phyloP scores from a whole-genome alignment of 2,113 vertebrate genomes.

The Laticauda laticaudata region DNA sequence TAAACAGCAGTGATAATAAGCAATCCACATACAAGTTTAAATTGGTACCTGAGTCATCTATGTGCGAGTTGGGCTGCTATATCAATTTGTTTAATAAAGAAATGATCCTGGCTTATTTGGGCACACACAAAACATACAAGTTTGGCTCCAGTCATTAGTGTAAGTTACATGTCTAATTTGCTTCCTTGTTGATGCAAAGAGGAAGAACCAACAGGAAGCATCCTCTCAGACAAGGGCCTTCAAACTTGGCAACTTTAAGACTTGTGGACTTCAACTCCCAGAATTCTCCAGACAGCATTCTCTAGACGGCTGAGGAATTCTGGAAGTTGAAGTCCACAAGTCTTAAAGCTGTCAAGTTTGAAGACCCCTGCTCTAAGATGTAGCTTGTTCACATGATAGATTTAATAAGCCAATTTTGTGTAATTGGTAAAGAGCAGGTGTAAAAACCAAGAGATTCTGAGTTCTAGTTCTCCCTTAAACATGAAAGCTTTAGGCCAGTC shows the following conservation, averaged over 20 bases:
- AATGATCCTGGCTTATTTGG: neutral
- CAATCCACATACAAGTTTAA: neutral
- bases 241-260: no score
- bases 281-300: no score
- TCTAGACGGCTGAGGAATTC: no score
- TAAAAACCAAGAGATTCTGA: neutral
- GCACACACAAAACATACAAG: neutral
- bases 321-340: no score
- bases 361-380: neutral
- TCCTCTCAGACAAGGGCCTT: no score
- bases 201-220: neutral
- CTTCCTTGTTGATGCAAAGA: neutral
- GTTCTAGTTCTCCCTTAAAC: neutral
- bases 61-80: neutral
- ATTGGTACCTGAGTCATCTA: neutral
- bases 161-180: neutral
- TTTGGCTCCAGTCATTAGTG: neutral
- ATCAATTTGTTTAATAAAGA: neutral
- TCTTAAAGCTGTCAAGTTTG: no score
- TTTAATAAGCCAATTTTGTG: neutral
- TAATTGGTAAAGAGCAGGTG: neutral
- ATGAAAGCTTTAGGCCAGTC: neutral
- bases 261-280: no score
- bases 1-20: neutral
- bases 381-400: neutral